Base-by-base conservation (phyloP, 1,140 invertebrate genomes). In the Teleogryllus occipitalis region DNA sequence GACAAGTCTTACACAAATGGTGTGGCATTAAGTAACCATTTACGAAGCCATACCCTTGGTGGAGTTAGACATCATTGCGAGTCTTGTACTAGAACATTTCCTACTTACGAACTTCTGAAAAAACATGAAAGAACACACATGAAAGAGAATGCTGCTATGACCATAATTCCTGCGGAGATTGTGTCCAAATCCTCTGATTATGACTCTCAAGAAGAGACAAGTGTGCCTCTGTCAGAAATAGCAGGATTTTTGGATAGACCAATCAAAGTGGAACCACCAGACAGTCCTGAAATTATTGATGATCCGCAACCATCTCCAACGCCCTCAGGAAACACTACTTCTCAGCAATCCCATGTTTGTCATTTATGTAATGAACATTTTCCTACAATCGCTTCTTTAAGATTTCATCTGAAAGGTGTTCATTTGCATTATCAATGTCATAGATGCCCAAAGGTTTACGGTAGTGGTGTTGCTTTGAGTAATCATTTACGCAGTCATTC, bases 401-500 rank as follows among this genome's bases (percentile, higher is more conserved):
- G 54, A 65, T 65, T 65, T 18, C 54, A 65, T 65, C 54, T 65
- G 54, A 65, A 65, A 65, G 54, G 54, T 65, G 54, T 65, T 65
- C 78, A 79, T 79, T 10, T 47, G 0, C 46, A 79, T 14, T 79
- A n/a, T 48, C 18, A 8, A 73, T 79, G 78, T 27, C 78, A 47
- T 22, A 79, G 74, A 75, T 79, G 78, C 73, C 46, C 46, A n/a
- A 79, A 79, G 21, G 47, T 21, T n/a, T 79, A 73, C 46, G 21
- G 47, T 49, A 72, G 78, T 47, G 78, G 78, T 18, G 73, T 75
- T 46, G 78, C 78, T 7, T 47, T 79, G 18, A 79, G 78, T 22
- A 79, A 79, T 75, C 78, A 79, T 79, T 48, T 79, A 46, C 72
- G 78, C 46, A 75, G 46, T 74, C 78, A 79, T 21, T 73, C 39